Evolutionary conservation across 2,113 vertebrate genomes (phyloP).

Genomic region (Laticauda colubrina): DNA sequence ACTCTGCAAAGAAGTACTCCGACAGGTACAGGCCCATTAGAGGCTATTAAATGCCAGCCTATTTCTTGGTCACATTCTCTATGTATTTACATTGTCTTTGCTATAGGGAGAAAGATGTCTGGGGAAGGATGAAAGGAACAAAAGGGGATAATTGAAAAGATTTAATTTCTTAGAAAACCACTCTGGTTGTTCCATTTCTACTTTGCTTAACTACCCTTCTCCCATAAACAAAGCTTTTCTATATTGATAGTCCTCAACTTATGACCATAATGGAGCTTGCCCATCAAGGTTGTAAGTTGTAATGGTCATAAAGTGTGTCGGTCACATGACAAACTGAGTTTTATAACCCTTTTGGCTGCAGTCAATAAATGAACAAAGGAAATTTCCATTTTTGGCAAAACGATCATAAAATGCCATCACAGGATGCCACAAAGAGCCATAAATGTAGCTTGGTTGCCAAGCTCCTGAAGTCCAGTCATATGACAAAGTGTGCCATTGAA

Average conservation of each 20-base stretch:
- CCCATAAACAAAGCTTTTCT: neutral
- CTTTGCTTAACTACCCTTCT: neutral
- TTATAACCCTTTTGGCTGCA: neutral
- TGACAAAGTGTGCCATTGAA: neutral
- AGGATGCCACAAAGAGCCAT: neutral
- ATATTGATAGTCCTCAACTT: neutral
- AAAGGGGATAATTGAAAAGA: neutral
- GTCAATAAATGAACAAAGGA: neutral
- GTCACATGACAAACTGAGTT: neutral
- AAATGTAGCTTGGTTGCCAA: neutral
- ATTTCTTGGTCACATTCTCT: neutral
- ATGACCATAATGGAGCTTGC: neutral
- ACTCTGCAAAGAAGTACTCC: slow-evolving; percentile 90
- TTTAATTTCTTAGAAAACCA: neutral
- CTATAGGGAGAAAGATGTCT: neutral
- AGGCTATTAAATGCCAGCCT: neutral
- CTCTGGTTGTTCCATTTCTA: too few relatives aligned
- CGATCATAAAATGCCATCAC: neutral
- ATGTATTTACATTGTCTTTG: neutral
- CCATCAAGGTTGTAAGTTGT: neutral
- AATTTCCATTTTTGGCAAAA: neutral
- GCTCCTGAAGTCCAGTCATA: neutral
- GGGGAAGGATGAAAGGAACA: neutral
- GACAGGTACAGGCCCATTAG: slow-evolving; percentile 77
- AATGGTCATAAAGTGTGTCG: neutral